Percentiles rank a stretch among this genome's conserved stretches.
These are phyloP conservation scores for Pygocentrus nattereri DNA, from an alignment of 2,797 vertebrate species.

Conservation along the genomic window DNA sequence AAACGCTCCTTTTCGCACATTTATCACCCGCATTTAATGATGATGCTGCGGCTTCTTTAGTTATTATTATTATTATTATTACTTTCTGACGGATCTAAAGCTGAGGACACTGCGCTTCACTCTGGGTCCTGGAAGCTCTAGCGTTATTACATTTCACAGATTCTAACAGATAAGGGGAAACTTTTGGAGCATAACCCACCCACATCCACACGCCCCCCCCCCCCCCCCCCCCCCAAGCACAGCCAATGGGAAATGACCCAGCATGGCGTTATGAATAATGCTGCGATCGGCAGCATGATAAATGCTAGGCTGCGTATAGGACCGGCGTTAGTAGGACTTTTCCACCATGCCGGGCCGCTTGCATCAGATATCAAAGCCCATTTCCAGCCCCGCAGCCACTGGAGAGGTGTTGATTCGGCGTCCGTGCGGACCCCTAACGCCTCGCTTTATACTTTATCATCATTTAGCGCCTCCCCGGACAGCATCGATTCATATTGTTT, in stretches of 20 bases:
- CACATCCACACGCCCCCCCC: background rate
- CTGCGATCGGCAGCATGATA: background rate
- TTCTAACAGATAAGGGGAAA: background rate
- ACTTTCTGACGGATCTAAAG: background rate
- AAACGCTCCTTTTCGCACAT: constrained; percentile 10
- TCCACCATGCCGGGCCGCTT: constrained; percentile 1
- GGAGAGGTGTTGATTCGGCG: background rate
- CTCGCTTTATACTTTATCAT: constrained; percentile 36
- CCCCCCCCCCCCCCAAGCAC: background rate
- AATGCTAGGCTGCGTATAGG: background rate
- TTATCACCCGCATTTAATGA: constrained; percentile 11
- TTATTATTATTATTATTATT: background rate
- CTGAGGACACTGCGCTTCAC: background rate
- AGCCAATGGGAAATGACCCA: background rate
- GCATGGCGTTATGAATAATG: constrained; percentile 7
- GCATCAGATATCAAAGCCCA: constrained; percentile 20
- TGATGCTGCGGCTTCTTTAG: background rate
- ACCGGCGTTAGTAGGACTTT: background rate
- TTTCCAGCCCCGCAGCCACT: background rate
- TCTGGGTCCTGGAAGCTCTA: no score
- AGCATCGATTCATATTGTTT: constrained; percentile 54
- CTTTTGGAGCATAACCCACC: background rate
- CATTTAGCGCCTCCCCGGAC: constrained; percentile 42
- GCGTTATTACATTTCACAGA: no score
- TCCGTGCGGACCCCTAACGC: constrained; percentile 5